Base-by-base conservation (phyloP, 2,113 vertebrate species). In the Lichenostomus cassidix region DNA sequence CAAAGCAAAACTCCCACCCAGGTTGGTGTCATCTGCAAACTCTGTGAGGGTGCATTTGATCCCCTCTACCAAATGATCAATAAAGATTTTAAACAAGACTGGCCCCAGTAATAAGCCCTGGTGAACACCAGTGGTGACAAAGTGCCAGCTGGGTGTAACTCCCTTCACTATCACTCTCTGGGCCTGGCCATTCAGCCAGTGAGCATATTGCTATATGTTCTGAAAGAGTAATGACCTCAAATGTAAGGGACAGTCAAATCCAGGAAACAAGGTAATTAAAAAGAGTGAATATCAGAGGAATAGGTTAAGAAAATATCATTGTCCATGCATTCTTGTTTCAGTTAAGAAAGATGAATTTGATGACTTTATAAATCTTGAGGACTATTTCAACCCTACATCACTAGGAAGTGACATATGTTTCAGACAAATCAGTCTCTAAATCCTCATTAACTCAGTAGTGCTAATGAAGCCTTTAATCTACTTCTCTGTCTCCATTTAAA, bases 1-100 rank as follows among this genome's bases (percentile, higher is more conserved):
- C 17, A 55, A 24, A 41, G 41, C 25, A 68, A 41, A 20, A 11
- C 7, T 27, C 21, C 5, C 1, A 0, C 24, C 9, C 17, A 22
- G 9, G 4, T 6, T 22, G 16, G 14, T 35, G 53, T 41, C 11
- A 33, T 65, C 59, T 33, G 27, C 15, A 27, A 37, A 50, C 19
- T 42, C 9, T 28, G 7, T 37, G 50, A 44, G 22, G 8, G 5
- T 20, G 6, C 10, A 27, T n/a, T 41, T 1, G 1, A 55, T 53
- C 4, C 16, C 5, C 3, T n/a, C 17, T 35, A 27, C 24, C n/a
- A 68, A 39, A 53, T 15, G 11, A 60, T 10, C 0, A 0, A 41
- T 9, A 68, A 60, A 53, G 29, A 35, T 75, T n/a, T 68, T 31
- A 47, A 41, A 60, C 24, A 29, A 39, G 7, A 47, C 16, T 0